Evolutionary conservation across 2,113 vertebrate species (phyloP).

Genomic region (Lycaon pictus): DNA sequence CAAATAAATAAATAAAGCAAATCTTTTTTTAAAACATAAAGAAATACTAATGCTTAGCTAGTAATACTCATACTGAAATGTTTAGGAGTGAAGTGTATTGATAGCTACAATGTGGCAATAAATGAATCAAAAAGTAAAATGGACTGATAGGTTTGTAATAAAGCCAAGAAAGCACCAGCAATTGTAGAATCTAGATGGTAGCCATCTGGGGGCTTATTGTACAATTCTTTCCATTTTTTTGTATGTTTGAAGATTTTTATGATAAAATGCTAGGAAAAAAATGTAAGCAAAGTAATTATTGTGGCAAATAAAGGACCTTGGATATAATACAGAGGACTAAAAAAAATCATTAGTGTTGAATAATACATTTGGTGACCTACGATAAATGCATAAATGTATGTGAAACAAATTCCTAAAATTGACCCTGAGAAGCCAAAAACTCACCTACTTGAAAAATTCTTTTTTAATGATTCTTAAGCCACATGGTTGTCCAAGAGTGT

Average conservation of each 20-base stretch:
- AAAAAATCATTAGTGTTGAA: background rate
- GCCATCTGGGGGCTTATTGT: background rate
- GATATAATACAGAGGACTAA: background rate
- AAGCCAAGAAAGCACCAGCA: background rate
- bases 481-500: background rate
- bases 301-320: background rate
- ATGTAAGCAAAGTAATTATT: conserved; percentile 1
- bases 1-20: background rate
- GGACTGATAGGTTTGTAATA: background rate
- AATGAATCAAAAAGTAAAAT: background rate
- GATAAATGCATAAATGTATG: background rate
- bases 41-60: background rate
- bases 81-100: background rate
- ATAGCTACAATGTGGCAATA: background rate
- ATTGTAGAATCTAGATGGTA: background rate
- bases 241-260: background rate
- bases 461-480: background rate
- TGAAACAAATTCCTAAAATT: background rate
- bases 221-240: background rate
- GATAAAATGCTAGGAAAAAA: background rate
- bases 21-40: background rate
- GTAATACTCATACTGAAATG: background rate
- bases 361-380: background rate
- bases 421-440: background rate
- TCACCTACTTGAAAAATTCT: background rate